A percentile compares a stretch with the other conserved stretches of the same genome.
Evolutionary conservation across 2,797 vertebrate species (phyloP).

Genomic region (Lutjanus campechanus): DNA sequence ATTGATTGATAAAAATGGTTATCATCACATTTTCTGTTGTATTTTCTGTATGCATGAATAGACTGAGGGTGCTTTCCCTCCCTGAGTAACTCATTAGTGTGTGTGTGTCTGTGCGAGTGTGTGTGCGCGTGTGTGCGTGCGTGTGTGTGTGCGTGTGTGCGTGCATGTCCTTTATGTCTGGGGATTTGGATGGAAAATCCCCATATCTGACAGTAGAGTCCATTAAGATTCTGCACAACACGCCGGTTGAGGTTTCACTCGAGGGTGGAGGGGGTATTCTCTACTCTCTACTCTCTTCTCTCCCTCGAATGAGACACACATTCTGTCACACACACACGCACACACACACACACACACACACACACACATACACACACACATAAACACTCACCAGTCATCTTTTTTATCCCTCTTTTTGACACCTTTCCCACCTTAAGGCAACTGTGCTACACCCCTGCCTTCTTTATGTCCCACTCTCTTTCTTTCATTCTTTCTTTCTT

Average conservation of each 20-base stretch:
- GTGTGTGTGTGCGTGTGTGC: conserved; percentile 18
- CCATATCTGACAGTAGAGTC: conserved; percentile 76
- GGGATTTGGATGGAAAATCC: conserved; percentile 82
- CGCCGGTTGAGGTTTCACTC: conserved; percentile 66
- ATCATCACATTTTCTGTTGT: background rate
- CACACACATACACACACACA: conserved; percentile 18
- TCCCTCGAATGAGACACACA: conserved; percentile 17
- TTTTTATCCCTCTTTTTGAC: conserved; percentile 9
- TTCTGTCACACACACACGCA: conserved; percentile 1
- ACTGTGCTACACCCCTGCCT: background rate
- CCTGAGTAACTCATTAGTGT: conserved; percentile 32
- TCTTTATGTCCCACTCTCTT: conserved; percentile 21
- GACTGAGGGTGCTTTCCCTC: conserved; percentile 46
- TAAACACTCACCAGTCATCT: conserved; percentile 26
- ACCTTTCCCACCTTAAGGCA: conserved; percentile 16
- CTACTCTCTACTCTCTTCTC: conserved; percentile 32
- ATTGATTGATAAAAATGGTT: conserved; percentile 61
- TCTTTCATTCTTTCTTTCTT: background rate
- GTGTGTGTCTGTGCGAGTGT: conserved; percentile 27
- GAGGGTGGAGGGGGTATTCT: conserved; percentile 67
- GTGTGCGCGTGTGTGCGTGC: conserved; percentile 15
- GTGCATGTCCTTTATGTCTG: conserved; percentile 27
- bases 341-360: conserved; percentile 16
- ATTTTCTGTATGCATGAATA: conserved; percentile 28
- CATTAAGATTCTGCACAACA: conserved; percentile 84